Evolutionary conservation across 2,888 invertebrate species (phyloP), one percentile per base, ranked within the genome.

Genomic region (Apocheima hispidaria): DNA sequence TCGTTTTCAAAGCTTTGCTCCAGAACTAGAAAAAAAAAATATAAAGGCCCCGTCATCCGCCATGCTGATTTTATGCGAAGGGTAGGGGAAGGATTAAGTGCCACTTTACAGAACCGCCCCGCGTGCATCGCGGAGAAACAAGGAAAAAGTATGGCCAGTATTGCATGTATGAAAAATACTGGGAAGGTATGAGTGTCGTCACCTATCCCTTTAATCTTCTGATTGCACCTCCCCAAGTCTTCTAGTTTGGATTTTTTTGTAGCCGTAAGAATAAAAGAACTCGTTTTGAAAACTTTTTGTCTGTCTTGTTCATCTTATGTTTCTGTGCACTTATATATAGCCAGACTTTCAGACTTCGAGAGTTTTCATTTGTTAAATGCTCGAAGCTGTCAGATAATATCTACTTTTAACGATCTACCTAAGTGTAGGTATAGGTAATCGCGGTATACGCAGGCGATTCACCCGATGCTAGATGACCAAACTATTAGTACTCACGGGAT

Each of bases 81-180:
- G 86, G 60, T 43, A 84, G 86, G 90, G 87, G 84, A 77, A 79
- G 83, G 81, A 82, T 87, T 81, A 89, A 92, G 92, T 90, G 86
- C 74, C 84, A 86, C 92, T 92, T 88, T 79, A 76, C 64, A 78
- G 88, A 78, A 86, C 91, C 90, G 89, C 91, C 90, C 91, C 85
- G 81, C 68, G 66, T 77, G 83, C 78, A 77, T 81, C 83, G 78
- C 28, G 18, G 50, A 44, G 49, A 9, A 41, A 77, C 74, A 82
- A 81, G 76, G 76, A 76, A 87, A 81, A 83, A 86, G 83, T 64
- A 87, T 88, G 88, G 88, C 87, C 75, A 64, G 65, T 56, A 66
- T 68, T 65, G 72, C 71, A 77, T 23, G 43, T 55, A 51, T 35
- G 43, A 35, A 10, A n/a, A 51, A 10, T 44, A 21, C 48, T 48